phyloP scores from a whole-genome alignment of 2,888 invertebrate genomes.

The Hyppa rectilinea region DNA sequence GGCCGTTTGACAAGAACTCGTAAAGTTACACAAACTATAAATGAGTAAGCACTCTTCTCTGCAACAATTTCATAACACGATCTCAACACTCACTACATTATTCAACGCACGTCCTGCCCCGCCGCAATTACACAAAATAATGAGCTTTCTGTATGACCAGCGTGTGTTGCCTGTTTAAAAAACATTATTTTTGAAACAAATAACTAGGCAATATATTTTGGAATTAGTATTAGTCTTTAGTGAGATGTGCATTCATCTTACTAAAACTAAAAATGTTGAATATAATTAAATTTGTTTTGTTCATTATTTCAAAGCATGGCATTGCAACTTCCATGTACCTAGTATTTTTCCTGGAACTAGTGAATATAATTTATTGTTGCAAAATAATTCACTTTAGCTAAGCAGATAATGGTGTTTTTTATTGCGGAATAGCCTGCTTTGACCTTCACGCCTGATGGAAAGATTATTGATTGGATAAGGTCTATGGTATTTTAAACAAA shows the following conservation, averaged over 20 bases:
- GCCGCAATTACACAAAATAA: slow-evolving; percentile 58
- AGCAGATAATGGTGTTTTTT: too few relatives aligned
- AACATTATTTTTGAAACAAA: slow-evolving; percentile 22
- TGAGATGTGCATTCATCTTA: too few relatives aligned
- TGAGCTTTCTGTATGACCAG: slow-evolving; percentile 63
- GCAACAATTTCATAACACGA: slow-evolving; percentile 56
- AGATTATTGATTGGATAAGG: too few relatives aligned
- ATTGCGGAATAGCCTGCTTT: too few relatives aligned
- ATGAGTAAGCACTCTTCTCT: slow-evolving; percentile 36
- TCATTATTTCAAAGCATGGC: slow-evolving; percentile 4
- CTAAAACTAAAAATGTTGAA: slow-evolving; percentile 2
- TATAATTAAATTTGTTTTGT: not conserved
- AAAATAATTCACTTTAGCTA: not conserved
- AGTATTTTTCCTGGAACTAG: not conserved
- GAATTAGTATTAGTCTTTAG: not conserved
- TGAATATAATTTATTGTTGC: not conserved
- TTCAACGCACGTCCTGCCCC: slow-evolving; percentile 38
- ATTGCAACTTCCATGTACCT: not conserved
- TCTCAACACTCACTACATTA: slow-evolving; percentile 36
- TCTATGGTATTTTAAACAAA: not conserved
- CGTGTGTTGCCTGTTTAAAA: slow-evolving; percentile 38
- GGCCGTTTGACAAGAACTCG: slow-evolving; percentile 5
- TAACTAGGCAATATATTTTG: slow-evolving; percentile 13
- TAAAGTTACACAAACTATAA: slow-evolving; percentile 42
- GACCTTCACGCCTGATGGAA: too few relatives aligned